A percentile compares a stretch with the other conserved stretches of the same genome.
Conservation (phyloP, 2,888 invertebrate species). For the Idaea dimidiata region DNA sequence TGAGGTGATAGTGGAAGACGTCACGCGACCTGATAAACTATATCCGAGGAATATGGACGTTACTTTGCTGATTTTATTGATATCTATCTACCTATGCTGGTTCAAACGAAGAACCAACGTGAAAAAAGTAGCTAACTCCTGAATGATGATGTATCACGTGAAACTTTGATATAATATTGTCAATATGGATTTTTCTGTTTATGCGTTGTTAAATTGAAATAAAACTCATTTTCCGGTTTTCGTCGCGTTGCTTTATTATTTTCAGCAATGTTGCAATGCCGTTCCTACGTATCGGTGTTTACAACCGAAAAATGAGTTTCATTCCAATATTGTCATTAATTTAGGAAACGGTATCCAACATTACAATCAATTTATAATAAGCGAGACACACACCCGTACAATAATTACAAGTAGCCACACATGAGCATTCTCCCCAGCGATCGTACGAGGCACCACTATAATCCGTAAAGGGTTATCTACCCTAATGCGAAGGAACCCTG, state of each 20-base stretch:
- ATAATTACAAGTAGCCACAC: not conserved
- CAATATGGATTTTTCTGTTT: too few relatives aligned
- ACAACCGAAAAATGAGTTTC: too few relatives aligned
- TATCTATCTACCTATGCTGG: not conserved
- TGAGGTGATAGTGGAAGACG: not conserved
- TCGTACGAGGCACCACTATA: slow-evolving; percentile 22
- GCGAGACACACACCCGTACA: not conserved
- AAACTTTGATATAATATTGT: too few relatives aligned
- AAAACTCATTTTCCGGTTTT: too few relatives aligned
- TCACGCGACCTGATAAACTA: not conserved
- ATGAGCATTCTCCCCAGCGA: slow-evolving; percentile 10
- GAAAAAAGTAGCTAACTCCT: too few relatives aligned
- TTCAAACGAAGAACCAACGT: not conserved
- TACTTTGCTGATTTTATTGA: not conserved
- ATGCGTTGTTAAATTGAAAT: too few relatives aligned
- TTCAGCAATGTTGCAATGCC: too few relatives aligned
- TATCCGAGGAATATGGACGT: not conserved
- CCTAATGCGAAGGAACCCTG: slow-evolving; percentile 19
- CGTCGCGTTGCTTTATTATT: too few relatives aligned
- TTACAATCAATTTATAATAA: not conserved
- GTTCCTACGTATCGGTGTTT: too few relatives aligned
- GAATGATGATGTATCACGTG: too few relatives aligned
- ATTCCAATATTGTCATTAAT: too few relatives aligned
- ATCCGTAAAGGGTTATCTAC: slow-evolving; percentile 29
- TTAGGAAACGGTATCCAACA: not conserved